A percentile compares a stretch with the other conserved stretches of the same genome.
Evolutionary conservation across 2,888 invertebrate genomes (phyloP).

Genomic region (Tromatobia lineatoria): DNA sequence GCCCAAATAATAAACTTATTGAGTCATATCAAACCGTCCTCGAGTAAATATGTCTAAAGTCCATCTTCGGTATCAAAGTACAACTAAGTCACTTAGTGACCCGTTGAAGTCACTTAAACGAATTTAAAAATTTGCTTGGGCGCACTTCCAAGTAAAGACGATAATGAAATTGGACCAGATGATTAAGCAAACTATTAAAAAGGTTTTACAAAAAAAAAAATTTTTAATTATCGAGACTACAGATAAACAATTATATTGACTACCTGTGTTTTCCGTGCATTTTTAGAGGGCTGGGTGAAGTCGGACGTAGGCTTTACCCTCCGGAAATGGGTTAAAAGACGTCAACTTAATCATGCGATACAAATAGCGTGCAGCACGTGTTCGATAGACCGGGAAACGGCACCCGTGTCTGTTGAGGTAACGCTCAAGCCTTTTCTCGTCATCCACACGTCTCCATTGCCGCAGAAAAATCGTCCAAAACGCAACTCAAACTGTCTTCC

Average conservation of each 20-base stretch:
- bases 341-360: constrained; percentile 90
- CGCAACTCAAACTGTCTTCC: constrained; percentile 90
- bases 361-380: constrained; percentile 93
- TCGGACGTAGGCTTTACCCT: constrained; percentile 92
- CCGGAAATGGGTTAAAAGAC: constrained; percentile 91
- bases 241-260: neutral
- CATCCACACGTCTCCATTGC: constrained; percentile 91
- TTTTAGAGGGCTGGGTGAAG: constrained; percentile 92
- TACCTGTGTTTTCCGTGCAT: constrained; percentile 47
- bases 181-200: neutral
- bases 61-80: neutral
- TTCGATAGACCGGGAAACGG: constrained; percentile 87
- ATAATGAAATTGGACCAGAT: constrained; percentile 9
- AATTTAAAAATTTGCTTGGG: neutral
- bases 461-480: constrained; percentile 88
- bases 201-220: neutral
- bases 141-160: neutral
- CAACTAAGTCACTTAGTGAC: neutral
- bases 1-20: neutral
- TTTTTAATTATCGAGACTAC: neutral
- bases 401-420: constrained; percentile 90
- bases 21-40: neutral
- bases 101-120: neutral
- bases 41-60: neutral
- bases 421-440: constrained; percentile 92